A percentile compares a stretch with the other conserved stretches of the same genome.
phyloP scores from a whole-genome alignment of 2,797 vertebrate species.

The Bradypodion ventrale region DNA sequence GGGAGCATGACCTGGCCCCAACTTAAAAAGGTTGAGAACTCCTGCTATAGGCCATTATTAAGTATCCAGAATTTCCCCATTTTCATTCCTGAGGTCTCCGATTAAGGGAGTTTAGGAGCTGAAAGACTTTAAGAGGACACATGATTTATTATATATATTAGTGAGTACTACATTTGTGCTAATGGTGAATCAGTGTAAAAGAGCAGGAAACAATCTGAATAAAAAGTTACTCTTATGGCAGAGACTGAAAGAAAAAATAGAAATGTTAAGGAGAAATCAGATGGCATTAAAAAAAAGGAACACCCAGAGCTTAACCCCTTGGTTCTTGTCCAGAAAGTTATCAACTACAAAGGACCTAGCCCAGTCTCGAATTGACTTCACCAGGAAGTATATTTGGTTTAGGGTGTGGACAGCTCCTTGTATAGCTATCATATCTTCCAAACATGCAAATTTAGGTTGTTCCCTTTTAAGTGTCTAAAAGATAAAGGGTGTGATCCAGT shows the following conservation, averaged over 20 bases:
- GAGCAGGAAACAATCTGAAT: neutral
- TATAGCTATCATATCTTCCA: slow-evolving; percentile 3
- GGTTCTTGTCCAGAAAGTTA: neutral
- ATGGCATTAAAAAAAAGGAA: neutral
- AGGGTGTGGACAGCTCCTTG: slow-evolving; percentile 12
- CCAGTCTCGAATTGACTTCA: neutral
- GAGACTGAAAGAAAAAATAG: neutral
- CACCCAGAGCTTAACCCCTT: neutral
- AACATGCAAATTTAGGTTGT: neutral
- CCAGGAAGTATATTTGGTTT: neutral
- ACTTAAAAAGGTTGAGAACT: no score
- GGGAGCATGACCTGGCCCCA: no score
- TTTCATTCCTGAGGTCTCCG: no score
- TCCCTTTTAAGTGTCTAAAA: slow-evolving; percentile 14
- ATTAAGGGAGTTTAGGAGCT: no score
- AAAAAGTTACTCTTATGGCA: neutral
- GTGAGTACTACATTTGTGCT: no score
- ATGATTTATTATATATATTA: no score
- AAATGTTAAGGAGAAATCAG: neutral
- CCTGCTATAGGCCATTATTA: no score
- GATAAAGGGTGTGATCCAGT: neutral
- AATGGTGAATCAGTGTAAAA: neutral
- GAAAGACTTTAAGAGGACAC: no score
- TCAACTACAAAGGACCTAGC: neutral
- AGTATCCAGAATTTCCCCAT: no score